Conservation (phyloP, 2,888 invertebrate genomes). For the Apamea crenata region DNA sequence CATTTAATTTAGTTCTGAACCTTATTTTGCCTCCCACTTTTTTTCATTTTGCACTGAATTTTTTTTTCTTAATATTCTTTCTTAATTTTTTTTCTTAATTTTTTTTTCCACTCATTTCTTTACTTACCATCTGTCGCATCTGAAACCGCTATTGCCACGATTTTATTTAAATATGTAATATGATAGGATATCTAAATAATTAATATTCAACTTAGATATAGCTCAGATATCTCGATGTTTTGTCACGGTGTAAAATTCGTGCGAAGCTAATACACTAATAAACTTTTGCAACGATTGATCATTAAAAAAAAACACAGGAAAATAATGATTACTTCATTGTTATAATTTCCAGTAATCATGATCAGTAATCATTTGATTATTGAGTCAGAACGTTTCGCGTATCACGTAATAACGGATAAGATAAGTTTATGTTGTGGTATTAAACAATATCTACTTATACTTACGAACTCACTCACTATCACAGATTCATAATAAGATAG, state of each 20-base stretch:
- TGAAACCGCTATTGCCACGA: too few relatives aligned
- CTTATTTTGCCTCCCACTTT: too few relatives aligned
- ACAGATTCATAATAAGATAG: slow-evolving; percentile 24
- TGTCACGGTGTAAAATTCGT: not conserved
- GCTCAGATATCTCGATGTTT: not conserved
- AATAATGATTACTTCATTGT: not conserved
- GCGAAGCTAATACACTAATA: not conserved
- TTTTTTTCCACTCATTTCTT: too few relatives aligned
- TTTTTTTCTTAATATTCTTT: too few relatives aligned
- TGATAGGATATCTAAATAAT: not conserved
- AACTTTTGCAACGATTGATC: not conserved
- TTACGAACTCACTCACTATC: not conserved
- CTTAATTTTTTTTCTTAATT: too few relatives aligned
- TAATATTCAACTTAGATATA: not conserved
- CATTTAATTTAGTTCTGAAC: too few relatives aligned
- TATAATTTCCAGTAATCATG: not conserved
- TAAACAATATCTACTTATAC: slow-evolving; percentile 12
- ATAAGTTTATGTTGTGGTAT: slow-evolving; percentile 11
- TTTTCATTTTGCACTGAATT: too few relatives aligned
- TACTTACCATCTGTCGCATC: too few relatives aligned
- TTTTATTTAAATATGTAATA: too few relatives aligned
- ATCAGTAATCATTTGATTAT: not conserved
- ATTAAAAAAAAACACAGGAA: not conserved
- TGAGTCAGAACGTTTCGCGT: not conserved
- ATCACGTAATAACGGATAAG: slow-evolving; percentile 26